Conservation (phyloP, 2,113 vertebrate species). For the Amphiprion percula region DNA sequence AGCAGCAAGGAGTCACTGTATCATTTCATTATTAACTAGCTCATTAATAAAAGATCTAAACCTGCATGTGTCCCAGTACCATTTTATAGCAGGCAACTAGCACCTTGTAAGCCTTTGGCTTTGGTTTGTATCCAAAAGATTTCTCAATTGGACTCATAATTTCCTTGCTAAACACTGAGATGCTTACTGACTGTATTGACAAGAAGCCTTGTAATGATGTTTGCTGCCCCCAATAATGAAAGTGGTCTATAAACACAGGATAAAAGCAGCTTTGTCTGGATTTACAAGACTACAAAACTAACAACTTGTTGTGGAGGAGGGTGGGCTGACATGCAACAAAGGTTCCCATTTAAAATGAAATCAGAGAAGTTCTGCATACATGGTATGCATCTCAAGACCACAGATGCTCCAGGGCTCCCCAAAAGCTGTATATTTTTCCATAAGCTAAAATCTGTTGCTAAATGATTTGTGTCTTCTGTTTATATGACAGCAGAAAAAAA, state of each 20-base stretch:
- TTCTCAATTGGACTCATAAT: background rate
- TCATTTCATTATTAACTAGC: slow-evolving; percentile 12
- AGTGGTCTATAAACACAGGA: slow-evolving; percentile 33
- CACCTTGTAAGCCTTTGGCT: slow-evolving; percentile 1
- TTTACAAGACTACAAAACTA: slow-evolving; percentile 19
- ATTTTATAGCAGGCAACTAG: background rate
- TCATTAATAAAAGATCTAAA: slow-evolving; percentile 5
- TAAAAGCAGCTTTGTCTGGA: slow-evolving; percentile 33
- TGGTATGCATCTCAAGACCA: slow-evolving; percentile 3
- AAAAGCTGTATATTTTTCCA: slow-evolving; percentile 3
- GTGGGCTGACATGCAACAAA: slow-evolving; percentile 3
- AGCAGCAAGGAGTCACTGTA: background rate
- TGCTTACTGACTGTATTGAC: slow-evolving; percentile 28
- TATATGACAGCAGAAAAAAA: slow-evolving; percentile 25
- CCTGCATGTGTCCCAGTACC: background rate
- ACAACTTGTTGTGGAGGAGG: background rate
- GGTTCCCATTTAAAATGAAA: background rate
- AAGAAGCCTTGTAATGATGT: slow-evolving; percentile 41
- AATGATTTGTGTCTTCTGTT: slow-evolving; percentile 28
- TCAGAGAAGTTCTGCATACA: background rate
- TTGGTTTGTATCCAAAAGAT: slow-evolving; percentile 30
- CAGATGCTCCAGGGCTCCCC: background rate
- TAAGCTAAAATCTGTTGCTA: slow-evolving; percentile 11
- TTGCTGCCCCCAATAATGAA: slow-evolving; percentile 41
- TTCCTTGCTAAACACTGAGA: background rate